Base-by-base conservation (phyloP, 2,888 invertebrate species). In the Xanthia icteritia region DNA sequence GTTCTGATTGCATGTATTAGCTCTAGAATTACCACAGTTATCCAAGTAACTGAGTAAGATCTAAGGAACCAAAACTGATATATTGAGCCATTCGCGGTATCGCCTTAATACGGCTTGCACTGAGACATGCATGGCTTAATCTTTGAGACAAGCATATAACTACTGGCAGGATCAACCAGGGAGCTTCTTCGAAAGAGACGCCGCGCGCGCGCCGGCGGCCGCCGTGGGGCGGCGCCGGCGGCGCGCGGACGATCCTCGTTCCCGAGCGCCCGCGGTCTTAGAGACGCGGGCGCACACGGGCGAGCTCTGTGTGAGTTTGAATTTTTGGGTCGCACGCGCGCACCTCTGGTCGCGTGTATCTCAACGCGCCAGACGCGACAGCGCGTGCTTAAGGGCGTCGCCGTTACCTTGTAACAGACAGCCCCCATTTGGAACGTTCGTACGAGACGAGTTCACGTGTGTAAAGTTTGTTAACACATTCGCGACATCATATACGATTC, bases 61-160 rank as follows among this genome's bases (percentile, higher is more conserved):
- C 65, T 66, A 48, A 66, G 66, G 66, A 66, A 66, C 48, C 45
- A 66, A 66, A 66, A 48, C 97, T 97, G 97, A 97, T 97, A 95
- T 97, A 97, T 96, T 97, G 97, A 97, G 97, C 97, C 97, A 96
- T 97, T 97, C 96, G 97, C 96, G 73, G 65, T 73, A 73, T 73
- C 73, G 73, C 73, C 73, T 73, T 73, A 73, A 73, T 93, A 90
- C 90, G 95, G 97, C 94, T 94, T 97, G 97, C 95, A 97, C 97
- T 97, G 94, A 97, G 96, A 97, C 97, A 97, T 97, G 97, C 97
- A 97, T 97, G 97, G 76, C 76, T 79, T 76, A 76, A 73, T 75
- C 75, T 97, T 97, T 97, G 97, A 97, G 97, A 97, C 97, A 97
- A 97, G 97, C 97, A 97, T 97, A 97, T 97, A 95, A 97, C 96